Evolutionary conservation across 2,888 invertebrate genomes (phyloP).

Genomic region (Schizotus pectinicornis): DNA sequence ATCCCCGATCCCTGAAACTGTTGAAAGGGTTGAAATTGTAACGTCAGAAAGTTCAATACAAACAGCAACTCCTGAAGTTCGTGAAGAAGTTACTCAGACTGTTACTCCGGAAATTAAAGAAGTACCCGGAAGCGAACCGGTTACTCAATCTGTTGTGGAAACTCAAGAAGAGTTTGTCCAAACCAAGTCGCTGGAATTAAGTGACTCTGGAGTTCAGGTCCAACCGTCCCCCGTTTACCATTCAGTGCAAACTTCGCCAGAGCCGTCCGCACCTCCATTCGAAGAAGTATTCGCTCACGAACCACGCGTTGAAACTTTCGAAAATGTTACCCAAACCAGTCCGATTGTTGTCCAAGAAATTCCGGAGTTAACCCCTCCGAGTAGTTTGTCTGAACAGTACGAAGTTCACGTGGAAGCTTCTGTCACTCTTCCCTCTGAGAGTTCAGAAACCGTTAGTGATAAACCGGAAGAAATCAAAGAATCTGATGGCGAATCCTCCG

Average conservation of each 20-base stretch:
- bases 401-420: constrained; percentile 68
- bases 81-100: constrained; percentile 53
- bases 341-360: constrained; percentile 60
- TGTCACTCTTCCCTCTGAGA: constrained; percentile 61
- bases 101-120: constrained; percentile 44
- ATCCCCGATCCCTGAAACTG: constrained; percentile 42
- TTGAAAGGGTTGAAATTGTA: constrained; percentile 37
- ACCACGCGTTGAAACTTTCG: constrained; percentile 49
- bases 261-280: constrained; percentile 45
- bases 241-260: constrained; percentile 65
- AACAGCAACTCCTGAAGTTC: constrained; percentile 53
- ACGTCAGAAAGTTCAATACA: constrained; percentile 58
- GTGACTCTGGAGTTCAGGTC: constrained; percentile 45
- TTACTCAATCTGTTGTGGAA: constrained; percentile 52
- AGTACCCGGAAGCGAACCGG: constrained; percentile 48
- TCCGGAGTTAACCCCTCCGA: constrained; percentile 34
- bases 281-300: constrained; percentile 37
- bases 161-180: constrained; percentile 53
- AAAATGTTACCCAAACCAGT: constrained; percentile 64
- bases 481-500: constrained; percentile 10
- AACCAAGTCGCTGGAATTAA: constrained; percentile 57
- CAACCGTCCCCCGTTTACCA: constrained; percentile 42
- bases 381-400: constrained; percentile 53
- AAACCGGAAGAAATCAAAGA: constrained; percentile 7
- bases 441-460: constrained; percentile 31